These are phyloP conservation scores for Nudaria mundana DNA, from an alignment of 2,888 invertebrate genomes.

Conservation along the genomic window DNA sequence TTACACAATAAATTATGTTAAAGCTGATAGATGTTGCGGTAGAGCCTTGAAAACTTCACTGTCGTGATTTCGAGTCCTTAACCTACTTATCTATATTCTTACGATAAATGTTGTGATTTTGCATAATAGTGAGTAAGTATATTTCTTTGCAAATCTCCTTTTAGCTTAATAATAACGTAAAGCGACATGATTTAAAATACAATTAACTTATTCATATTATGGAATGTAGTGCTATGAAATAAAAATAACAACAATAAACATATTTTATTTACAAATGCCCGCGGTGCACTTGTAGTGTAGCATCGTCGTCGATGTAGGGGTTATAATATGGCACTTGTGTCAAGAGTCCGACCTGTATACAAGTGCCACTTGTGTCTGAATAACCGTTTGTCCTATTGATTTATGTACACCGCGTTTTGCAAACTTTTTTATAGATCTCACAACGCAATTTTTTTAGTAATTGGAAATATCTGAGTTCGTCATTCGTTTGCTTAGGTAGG, in stretches of 20 bases:
- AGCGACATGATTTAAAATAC: too few species aligned
- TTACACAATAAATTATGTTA: conserved; percentile 18
- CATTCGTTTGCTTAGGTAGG: too few species aligned
- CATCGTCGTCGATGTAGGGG: conserved; percentile 25
- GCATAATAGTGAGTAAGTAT: background rate
- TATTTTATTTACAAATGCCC: conserved; percentile 16
- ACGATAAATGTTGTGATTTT: conserved; percentile 5
- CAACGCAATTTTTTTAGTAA: background rate
- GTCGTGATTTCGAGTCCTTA: conserved; percentile 38
- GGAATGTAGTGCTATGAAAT: background rate
- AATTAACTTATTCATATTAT: too few species aligned
- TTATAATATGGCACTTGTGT: conserved; percentile 40
- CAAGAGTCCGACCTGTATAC: conserved; percentile 32
- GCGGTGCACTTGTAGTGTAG: conserved; percentile 17
- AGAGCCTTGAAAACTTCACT: conserved; percentile 29
- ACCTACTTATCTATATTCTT: conserved; percentile 29
- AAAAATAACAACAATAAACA: too few species aligned
- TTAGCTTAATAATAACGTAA: too few species aligned
- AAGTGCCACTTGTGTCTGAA: conserved; percentile 33
- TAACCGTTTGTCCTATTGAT: conserved; percentile 29
- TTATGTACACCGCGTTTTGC: conserved; percentile 23
- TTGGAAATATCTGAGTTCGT: too few species aligned
- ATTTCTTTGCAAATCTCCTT: too few species aligned
- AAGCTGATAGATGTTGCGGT: conserved; percentile 26
- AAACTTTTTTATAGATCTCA: too few species aligned